phyloP scores from a whole-genome alignment of 2,797 vertebrate genomes.

The Hippocampus kuda region DNA sequence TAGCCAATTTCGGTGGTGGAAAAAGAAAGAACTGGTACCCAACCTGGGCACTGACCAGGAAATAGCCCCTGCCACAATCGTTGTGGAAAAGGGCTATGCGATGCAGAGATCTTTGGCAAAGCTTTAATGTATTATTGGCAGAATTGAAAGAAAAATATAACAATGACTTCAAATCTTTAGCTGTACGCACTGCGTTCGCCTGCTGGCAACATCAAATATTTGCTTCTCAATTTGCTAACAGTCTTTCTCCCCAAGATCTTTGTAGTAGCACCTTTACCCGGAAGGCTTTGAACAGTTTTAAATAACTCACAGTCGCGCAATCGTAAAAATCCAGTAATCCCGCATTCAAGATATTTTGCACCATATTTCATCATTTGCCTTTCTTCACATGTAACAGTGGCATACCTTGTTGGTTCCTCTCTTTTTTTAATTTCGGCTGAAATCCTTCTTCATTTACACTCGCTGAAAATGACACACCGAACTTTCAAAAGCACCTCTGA shows the following conservation, averaged over 20 bases:
- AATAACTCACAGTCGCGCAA: conserved; percentile 33
- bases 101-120: no score
- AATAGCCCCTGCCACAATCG: no score
- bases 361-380: conserved; percentile 55
- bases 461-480: neutral
- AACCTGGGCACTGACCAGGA: no score
- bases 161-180: neutral
- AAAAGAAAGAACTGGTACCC: no score
- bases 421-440: conserved; percentile 16
- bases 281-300: conserved; percentile 34
- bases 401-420: conserved; percentile 14
- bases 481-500: neutral
- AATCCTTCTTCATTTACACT: conserved; percentile 23
- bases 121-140: no score
- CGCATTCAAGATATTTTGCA: conserved; percentile 44
- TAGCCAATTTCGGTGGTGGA: no score
- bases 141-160: no score
- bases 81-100: no score
- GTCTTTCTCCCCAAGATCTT: neutral
- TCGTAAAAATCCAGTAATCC: conserved; percentile 18
- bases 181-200: neutral
- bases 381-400: conserved; percentile 37
- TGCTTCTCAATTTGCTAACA: conserved; percentile 33
- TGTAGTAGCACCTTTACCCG: neutral
- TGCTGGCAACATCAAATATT: conserved; percentile 17